These are phyloP conservation scores for Hyles lineata DNA, from an alignment of 2,888 invertebrate genomes.

Conservation along the genomic window DNA sequence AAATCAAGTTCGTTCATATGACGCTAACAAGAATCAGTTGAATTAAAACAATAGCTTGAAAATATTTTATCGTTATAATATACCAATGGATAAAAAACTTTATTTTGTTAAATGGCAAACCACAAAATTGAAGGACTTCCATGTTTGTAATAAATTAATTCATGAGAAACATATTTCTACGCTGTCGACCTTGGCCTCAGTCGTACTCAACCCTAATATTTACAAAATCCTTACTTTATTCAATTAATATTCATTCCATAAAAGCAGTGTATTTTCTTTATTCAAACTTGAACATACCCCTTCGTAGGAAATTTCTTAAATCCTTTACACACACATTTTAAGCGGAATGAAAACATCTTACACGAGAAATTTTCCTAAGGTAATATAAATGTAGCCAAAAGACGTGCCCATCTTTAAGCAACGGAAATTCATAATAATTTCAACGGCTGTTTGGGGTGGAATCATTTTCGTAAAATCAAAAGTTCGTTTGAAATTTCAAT, in stretches of 20 bases:
- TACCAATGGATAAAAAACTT: no score
- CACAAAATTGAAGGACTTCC: background rate
- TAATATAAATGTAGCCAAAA: conserved; percentile 59
- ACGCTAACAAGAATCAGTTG: no score
- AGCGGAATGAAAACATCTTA: conserved; percentile 52
- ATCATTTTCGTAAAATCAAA: conserved; percentile 80
- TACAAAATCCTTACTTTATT: conserved; percentile 19
- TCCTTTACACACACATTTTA: conserved; percentile 45
- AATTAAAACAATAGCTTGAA: no score
- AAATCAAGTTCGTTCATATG: no score
- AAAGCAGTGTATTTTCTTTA: conserved; percentile 26
- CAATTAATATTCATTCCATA: conserved; percentile 25
- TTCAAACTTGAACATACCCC: conserved; percentile 14
- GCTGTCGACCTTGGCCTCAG: background rate
- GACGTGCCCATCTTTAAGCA: conserved; percentile 62
- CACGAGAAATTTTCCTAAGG: conserved; percentile 48
- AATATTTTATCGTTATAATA: no score
- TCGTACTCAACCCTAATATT: background rate
- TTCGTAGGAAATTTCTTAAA: conserved; percentile 32
- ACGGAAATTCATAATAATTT: conserved; percentile 82
- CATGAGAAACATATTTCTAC: background rate
- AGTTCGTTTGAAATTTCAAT: conserved; percentile 84
- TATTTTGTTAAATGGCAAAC: no score
- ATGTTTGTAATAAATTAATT: background rate
- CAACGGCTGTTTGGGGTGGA: conserved; percentile 69